Evolutionary conservation across 2,113 vertebrate genomes (phyloP).

Genomic region (Smithornis capensis): DNA sequence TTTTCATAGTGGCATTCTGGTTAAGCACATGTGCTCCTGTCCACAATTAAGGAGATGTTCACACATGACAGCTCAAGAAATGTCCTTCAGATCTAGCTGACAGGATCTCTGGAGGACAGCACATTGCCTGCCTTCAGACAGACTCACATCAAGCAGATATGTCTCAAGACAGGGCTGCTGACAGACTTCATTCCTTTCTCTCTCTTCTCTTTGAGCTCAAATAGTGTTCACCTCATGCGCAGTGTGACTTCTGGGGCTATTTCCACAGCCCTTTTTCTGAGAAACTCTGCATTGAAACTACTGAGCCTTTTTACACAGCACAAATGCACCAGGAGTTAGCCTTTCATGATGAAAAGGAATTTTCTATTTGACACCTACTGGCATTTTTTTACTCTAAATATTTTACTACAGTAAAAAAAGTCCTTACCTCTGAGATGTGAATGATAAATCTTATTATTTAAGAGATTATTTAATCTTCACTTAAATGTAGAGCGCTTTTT

Average conservation of each 20-base stretch:
- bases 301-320: neutral
- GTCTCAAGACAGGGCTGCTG: neutral
- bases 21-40: neutral
- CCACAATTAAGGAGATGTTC: neutral
- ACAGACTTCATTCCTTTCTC: neutral
- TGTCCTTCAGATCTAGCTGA: neutral
- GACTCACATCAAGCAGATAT: neutral
- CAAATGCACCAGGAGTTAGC: neutral
- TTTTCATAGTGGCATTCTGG: neutral
- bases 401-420: neutral
- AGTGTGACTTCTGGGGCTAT: neutral
- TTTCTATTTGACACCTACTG: neutral
- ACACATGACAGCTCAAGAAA: neutral
- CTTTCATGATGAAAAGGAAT: neutral
- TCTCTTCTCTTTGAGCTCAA: neutral
- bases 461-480: constrained; percentile 3
- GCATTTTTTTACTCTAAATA: neutral
- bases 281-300: neutral
- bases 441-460: neutral
- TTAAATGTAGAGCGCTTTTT: neutral
- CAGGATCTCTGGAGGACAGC: neutral
- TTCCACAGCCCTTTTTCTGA: neutral
- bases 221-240: neutral
- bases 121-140: neutral
- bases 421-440: neutral